phyloP scores from a whole-genome alignment of 2,797 vertebrate genomes.

The Buphagus erythrorhynchus region DNA sequence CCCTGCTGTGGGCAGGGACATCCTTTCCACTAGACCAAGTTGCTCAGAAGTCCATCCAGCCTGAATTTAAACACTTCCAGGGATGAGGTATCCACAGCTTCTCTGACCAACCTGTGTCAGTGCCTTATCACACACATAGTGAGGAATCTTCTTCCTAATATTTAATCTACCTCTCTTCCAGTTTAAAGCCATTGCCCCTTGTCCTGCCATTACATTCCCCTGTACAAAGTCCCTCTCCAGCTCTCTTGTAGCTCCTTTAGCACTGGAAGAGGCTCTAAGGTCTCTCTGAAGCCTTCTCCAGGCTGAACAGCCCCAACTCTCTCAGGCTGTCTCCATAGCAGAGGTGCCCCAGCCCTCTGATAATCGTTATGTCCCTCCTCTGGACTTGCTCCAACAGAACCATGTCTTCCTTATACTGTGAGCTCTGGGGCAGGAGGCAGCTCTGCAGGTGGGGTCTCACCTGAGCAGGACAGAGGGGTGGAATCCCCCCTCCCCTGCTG shows the following conservation, averaged over 20 bases:
- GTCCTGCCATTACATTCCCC: background rate
- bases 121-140: background rate
- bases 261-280: background rate
- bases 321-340: background rate
- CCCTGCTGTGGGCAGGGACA: background rate
- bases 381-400: background rate
- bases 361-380: background rate
- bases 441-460: background rate
- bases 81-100: background rate
- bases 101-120: background rate
- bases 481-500: background rate
- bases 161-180: background rate
- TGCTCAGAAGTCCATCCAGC: background rate
- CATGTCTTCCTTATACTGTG: fast-evolving
- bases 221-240: background rate
- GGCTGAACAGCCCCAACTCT: background rate
- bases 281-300: background rate
- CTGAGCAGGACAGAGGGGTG: background rate
- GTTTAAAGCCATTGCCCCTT: background rate
- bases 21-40: background rate
- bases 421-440: background rate
- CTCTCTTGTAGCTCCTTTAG: background rate
- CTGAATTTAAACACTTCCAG: background rate
- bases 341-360: background rate
- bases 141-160: background rate